These are phyloP conservation scores for Cryptotermes secundus DNA, from an alignment of 1,140 invertebrate genomes.

Conservation along the genomic window DNA sequence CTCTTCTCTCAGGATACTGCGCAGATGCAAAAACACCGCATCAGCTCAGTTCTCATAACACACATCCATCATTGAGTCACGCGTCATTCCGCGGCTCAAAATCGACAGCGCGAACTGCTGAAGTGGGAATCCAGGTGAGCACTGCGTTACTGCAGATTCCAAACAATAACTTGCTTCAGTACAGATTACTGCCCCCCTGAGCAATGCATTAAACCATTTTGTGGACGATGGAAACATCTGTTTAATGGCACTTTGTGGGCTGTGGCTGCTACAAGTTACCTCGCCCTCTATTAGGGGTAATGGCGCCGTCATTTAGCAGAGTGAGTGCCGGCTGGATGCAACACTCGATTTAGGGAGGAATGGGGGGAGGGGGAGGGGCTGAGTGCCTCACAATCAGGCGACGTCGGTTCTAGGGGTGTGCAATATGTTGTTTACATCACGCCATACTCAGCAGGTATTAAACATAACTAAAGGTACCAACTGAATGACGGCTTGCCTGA, in stretches of 20 bases:
- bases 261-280: background rate
- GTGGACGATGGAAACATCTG: background rate
- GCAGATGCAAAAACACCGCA: no score
- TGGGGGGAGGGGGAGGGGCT: background rate
- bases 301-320: slow-evolving; percentile 1
- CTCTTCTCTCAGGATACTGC: no score
- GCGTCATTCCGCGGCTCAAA: no score
- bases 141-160: background rate
- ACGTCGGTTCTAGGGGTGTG: background rate
- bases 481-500: no score
- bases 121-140: background rate
- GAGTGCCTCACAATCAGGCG: background rate
- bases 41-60: no score
- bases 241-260: background rate
- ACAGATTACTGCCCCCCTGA: background rate
- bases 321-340: background rate
- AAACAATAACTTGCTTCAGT: background rate
- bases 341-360: background rate
- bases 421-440: no score
- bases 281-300: background rate
- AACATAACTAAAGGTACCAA: no score
- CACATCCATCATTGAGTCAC: no score
- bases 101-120: no score
- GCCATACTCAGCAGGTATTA: no score
- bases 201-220: background rate